Evolutionary conservation across 2,113 vertebrate genomes (phyloP).

Genomic region (Xenus cinereus): DNA sequence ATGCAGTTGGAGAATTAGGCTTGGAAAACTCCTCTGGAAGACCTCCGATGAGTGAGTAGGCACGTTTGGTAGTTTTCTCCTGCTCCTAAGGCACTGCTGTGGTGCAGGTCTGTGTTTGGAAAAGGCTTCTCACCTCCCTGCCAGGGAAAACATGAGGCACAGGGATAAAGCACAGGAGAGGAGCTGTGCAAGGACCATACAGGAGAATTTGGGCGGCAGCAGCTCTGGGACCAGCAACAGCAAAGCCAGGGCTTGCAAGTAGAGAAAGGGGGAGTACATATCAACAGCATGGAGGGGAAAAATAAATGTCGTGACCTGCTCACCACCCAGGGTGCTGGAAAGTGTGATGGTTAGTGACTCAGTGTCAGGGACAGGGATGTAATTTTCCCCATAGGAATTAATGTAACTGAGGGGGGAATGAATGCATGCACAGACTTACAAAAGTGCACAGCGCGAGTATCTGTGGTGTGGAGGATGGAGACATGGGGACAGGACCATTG

Average conservation of each 20-base stretch:
- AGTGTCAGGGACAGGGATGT: neutral
- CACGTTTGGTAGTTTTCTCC: neutral
- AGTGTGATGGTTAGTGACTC: neutral
- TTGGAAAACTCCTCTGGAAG: neutral
- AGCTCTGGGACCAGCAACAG: neutral
- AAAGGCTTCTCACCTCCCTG: neutral
- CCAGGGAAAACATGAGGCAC: neutral
- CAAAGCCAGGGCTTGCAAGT: neutral
- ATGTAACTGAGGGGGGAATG: neutral
- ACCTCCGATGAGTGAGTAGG: neutral
- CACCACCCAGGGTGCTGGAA: neutral
- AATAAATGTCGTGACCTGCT: neutral
- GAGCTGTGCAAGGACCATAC: accelerated
- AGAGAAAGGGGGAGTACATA: neutral
- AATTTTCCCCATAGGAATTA: neutral
- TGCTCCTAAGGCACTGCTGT: neutral
- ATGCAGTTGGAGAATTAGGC: neutral
- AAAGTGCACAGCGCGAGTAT: neutral
- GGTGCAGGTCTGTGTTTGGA: neutral
- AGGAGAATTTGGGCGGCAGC: neutral
- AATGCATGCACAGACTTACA: neutral
- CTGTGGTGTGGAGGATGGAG: neutral
- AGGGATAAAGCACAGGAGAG: neutral
- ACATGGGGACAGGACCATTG: neutral
- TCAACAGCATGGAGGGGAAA: neutral